phyloP scores from a whole-genome alignment of 1,140 invertebrate species.

The Papilio polytes region DNA sequence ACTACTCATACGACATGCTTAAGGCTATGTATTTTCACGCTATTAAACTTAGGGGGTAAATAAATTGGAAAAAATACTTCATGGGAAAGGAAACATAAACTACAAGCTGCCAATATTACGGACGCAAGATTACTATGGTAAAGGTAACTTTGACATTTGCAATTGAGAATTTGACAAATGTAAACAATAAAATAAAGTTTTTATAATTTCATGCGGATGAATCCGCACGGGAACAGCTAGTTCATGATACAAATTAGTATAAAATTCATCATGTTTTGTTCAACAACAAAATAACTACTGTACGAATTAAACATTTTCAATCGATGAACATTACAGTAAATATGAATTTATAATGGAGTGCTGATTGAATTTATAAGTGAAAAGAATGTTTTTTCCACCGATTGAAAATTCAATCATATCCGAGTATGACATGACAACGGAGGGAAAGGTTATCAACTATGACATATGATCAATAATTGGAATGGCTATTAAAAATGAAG shows the following conservation, averaged over 20 bases:
- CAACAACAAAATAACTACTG: background rate
- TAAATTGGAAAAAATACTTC: no score
- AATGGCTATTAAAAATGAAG: background rate
- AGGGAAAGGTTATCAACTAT: background rate
- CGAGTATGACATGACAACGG: background rate
- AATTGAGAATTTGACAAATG: no score
- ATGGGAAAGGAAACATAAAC: no score
- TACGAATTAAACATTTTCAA: background rate
- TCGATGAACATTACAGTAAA: background rate
- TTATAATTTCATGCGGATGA: no score
- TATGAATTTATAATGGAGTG: background rate
- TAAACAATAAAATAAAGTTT: no score
- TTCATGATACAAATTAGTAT: background rate
- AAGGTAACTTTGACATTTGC: no score
- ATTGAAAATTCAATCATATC: background rate
- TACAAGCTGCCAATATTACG: no score
- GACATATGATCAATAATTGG: background rate
- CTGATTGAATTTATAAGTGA: conserved; percentile 22
- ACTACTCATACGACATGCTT: no score
- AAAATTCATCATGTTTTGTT: background rate
- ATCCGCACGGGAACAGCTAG: no score
- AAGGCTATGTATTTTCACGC: no score
- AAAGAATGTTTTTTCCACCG: background rate
- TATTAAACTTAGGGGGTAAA: no score
- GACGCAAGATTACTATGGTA: no score